Evolutionary conservation across 2,888 invertebrate species (phyloP).

Genomic region (Pollenia labialis): DNA sequence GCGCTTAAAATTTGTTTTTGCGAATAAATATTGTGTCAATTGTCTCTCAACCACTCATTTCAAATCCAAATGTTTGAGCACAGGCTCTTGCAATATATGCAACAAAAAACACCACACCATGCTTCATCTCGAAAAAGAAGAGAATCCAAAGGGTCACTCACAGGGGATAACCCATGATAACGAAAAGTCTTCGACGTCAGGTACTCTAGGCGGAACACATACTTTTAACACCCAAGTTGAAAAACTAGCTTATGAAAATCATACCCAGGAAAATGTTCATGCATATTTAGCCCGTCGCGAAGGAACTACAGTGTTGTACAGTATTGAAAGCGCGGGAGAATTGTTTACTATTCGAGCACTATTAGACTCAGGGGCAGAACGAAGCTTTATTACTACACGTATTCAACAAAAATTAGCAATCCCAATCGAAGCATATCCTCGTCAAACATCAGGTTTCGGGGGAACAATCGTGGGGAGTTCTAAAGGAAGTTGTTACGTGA

Average conservation of each 20-base stretch:
- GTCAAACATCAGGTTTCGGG: neutral
- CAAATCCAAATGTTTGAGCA: neutral
- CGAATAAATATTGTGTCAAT: conserved; percentile 15
- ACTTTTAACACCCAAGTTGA: too few relatives aligned
- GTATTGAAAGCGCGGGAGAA: neutral
- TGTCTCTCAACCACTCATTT: neutral
- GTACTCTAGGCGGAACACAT: too few relatives aligned
- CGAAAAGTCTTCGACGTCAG: neutral
- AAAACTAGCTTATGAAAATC: too few relatives aligned
- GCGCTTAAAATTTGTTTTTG: conserved; percentile 7
- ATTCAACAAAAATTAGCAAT: neutral
- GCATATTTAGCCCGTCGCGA: neutral
- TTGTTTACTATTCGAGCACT: conserved; percentile 1
- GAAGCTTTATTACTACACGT: neutral
- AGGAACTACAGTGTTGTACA: neutral
- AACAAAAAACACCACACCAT: conserved; percentile 8
- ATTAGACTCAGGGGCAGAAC: neutral
- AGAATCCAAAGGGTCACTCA: neutral
- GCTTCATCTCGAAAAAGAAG: neutral
- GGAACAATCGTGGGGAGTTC: conserved; percentile 3
- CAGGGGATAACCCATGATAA: neutral
- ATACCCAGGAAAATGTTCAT: neutral
- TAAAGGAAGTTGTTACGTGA: neutral
- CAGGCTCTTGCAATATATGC: neutral
- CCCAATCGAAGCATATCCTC: neutral